These are phyloP conservation scores for Chloromyia formosa DNA, from an alignment of 2,888 invertebrate species.

Conservation along the genomic window DNA sequence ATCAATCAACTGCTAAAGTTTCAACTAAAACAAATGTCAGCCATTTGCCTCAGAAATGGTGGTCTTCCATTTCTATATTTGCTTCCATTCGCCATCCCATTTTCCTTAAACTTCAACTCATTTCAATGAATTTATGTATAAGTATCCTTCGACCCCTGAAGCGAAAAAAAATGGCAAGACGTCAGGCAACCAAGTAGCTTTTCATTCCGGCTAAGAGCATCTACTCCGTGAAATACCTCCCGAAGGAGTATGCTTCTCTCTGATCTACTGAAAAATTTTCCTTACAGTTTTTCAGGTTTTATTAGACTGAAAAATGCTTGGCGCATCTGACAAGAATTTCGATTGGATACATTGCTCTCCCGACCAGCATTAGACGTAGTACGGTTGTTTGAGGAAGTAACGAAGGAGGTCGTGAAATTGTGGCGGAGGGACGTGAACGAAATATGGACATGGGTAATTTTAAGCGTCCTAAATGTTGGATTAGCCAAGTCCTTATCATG, in stretches of 20 bases:
- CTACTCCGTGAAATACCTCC: background rate
- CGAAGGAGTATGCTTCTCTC: conserved; percentile 28
- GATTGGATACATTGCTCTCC: too few relatives aligned
- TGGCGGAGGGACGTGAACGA: background rate
- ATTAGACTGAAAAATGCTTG: background rate
- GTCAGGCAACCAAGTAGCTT: background rate
- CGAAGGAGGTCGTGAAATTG: too few relatives aligned
- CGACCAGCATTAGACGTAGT: too few relatives aligned
- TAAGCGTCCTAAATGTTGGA: conserved; percentile 29
- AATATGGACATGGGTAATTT: conserved; percentile 18
- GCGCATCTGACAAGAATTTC: too few relatives aligned
- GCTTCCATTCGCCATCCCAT: background rate
- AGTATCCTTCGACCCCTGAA: background rate
- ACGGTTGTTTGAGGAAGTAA: too few relatives aligned
- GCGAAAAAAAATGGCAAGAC: conserved; percentile 5
- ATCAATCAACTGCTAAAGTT: conserved; percentile 18
- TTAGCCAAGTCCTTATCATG: conserved; percentile 30
- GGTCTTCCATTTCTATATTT: background rate
- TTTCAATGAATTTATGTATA: conserved; percentile 29
- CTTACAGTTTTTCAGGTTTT: conserved; percentile 14
- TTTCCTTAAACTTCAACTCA: background rate
- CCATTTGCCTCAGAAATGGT: background rate
- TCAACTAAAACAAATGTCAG: conserved; percentile 11
- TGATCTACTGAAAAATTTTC: conserved; percentile 1
- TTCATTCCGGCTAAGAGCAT: conserved; percentile 6